Base-by-base conservation (phyloP, 2,888 invertebrate species). In the Odontocolon sp. region DNA sequence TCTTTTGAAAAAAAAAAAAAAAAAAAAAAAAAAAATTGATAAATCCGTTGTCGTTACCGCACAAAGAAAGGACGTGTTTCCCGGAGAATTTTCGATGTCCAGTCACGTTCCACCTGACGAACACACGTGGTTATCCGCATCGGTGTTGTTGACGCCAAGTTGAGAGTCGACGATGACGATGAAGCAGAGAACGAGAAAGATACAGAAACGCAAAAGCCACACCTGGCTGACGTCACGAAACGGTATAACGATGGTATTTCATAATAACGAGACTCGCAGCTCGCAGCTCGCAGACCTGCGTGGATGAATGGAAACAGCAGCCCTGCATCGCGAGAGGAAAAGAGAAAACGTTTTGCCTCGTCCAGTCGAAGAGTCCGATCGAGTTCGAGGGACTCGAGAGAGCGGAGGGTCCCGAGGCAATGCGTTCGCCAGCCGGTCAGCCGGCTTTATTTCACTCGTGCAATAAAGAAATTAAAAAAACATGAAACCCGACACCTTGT, bases 221-320 rank as follows among this genome's bases (percentile, higher is more conserved):
- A 80, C 79, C 80, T 79, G 79, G 57, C 67, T 80, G 80, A 80
- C 80, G 80, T 80, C 79, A 67, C 47, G 18, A 52, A 68, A 56
- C 75, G 75, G 73, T 73, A 68, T 68, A 69, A 75, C 59, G 74
- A 77, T 56, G 56, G 61, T 72, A 79, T 79, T 79, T 80, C 72
- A 63, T 80, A 80, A 80, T 69, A 78, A 66, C 59, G 73, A 68
- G 67, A 74, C 64, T 73, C 66, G 59, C 33, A 45, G 36, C 33
- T 54, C 54, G 59, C 64, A n/a, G n/a, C n/a, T n/a, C n/a, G 68
- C 50, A 40, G 9, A 67, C 47, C 45, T 68, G 63, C 52, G 50
- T 38, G 64, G 66, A 75, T 78, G 72, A 77, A 77, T 72, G 77
- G 72, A 77, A 69, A 36, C 47, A 40, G 70, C 9, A 42, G 40